Percentiles rank a stretch among this genome's conserved stretches.
phyloP scores from a whole-genome alignment of 2,113 vertebrate species.

The Pseudorasbora parva region DNA sequence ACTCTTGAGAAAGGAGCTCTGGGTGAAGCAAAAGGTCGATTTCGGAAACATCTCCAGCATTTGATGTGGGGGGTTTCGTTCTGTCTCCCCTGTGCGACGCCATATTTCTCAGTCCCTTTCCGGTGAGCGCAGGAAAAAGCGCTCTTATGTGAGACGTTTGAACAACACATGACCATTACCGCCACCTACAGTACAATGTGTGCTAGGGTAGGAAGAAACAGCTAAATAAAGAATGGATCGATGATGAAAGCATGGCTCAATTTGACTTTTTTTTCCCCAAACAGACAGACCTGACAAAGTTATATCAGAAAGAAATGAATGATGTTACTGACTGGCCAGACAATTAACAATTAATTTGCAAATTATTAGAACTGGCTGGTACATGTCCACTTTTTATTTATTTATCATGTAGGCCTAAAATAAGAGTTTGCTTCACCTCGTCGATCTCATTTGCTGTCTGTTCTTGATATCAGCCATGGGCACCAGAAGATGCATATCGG shows the following conservation, averaged over 20 bases:
- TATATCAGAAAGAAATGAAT: background rate
- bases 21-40: slow-evolving; percentile 75
- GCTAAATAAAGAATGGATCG: background rate
- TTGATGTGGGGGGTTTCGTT: background rate
- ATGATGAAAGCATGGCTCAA: background rate
- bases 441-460: background rate
- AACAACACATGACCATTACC: background rate
- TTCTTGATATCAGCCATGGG: too few species aligned
- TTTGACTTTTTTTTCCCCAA: too few species aligned
- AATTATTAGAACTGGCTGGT: background rate
- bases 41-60: slow-evolving; percentile 45
- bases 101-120: slow-evolving; percentile 66
- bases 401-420: background rate
- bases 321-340: background rate
- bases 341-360: too few species aligned
- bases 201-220: background rate
- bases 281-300: background rate
- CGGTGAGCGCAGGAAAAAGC: slow-evolving; percentile 28
- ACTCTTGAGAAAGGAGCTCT: slow-evolving; percentile 75
- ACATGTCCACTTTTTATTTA: background rate
- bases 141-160: background rate
- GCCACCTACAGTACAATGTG: background rate
- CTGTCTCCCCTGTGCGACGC: slow-evolving; percentile 62
- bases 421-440: background rate
- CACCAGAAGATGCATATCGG: too few species aligned